Conservation (phyloP, 1,140 invertebrate genomes). For the Reticulitermes speratus region DNA sequence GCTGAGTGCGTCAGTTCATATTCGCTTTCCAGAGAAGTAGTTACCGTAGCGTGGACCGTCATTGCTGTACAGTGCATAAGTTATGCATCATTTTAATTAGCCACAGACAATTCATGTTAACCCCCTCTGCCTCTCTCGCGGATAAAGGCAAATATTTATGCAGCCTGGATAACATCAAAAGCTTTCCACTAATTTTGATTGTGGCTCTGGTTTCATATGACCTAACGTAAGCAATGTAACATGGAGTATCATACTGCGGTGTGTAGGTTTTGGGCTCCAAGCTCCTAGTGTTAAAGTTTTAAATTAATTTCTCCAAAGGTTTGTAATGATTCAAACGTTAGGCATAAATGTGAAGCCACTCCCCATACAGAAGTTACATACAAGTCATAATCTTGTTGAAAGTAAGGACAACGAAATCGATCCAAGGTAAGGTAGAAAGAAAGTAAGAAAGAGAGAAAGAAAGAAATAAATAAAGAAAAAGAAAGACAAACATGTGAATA, state of each 20-base stretch:
- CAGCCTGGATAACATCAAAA: slow-evolving; percentile 12
- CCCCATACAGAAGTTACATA: too few relatives aligned
- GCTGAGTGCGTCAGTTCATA: not conserved
- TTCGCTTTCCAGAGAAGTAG: not conserved
- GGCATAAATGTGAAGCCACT: too few relatives aligned
- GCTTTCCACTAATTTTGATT: not conserved
- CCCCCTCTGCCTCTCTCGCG: not conserved
- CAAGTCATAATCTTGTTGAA: too few relatives aligned
- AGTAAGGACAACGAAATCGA: too few relatives aligned
- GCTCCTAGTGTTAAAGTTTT: not conserved
- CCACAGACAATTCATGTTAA: not conserved
- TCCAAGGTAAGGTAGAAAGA: too few relatives aligned
- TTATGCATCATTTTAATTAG: slow-evolving; percentile 18
- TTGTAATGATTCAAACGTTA: not conserved
- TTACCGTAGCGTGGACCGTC: not conserved
- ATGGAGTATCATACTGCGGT: not conserved
- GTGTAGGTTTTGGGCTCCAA: not conserved
- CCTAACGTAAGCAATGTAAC: not conserved
- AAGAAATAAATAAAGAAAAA: too few relatives aligned
- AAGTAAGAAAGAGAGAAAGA: too few relatives aligned
- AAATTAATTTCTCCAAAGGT: not conserved
- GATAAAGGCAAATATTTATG: not conserved
- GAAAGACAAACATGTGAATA: too few relatives aligned
- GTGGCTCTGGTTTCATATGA: not conserved
- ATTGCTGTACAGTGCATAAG: not conserved